A percentile compares a stretch with the other conserved stretches of the same genome.
Evolutionary conservation across 1,140 invertebrate genomes (phyloP).

Genomic region (Hyles euphorbiae): DNA sequence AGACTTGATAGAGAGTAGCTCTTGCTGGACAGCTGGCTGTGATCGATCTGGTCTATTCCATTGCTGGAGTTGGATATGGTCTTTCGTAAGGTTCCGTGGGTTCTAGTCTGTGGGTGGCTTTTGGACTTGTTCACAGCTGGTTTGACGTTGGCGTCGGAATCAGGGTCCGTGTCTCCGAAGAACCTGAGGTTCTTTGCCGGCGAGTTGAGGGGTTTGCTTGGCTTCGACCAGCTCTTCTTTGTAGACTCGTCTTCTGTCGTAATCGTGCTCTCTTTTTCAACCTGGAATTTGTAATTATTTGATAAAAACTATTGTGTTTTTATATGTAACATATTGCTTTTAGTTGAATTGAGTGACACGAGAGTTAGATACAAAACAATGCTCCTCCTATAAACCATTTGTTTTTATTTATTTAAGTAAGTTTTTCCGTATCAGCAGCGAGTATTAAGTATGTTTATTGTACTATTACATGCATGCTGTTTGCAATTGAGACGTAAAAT

Average conservation of each 20-base stretch:
- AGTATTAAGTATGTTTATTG: too few relatives aligned
- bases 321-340: too few relatives aligned
- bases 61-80: slow-evolving; percentile 67
- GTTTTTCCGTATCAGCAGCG: too few relatives aligned
- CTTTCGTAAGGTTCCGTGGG: slow-evolving; percentile 48
- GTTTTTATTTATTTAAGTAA: too few relatives aligned
- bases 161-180: slow-evolving; percentile 87
- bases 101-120: slow-evolving; percentile 36
- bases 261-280: slow-evolving; percentile 62
- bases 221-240: slow-evolving; percentile 59
- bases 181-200: slow-evolving; percentile 83
- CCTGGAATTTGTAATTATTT: slow-evolving; percentile 30
- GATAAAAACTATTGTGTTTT: background rate
- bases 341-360: too few relatives aligned
- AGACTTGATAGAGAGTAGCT: slow-evolving; percentile 68
- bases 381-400: too few relatives aligned
- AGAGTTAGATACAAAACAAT: too few relatives aligned
- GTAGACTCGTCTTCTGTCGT: slow-evolving; percentile 70
- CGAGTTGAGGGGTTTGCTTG: slow-evolving; percentile 55
- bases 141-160: slow-evolving; percentile 78
- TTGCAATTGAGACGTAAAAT: too few relatives aligned
- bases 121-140: slow-evolving; percentile 47
- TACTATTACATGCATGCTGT: too few relatives aligned
- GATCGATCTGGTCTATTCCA: slow-evolving; percentile 61
- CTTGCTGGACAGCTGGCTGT: slow-evolving; percentile 50